phyloP scores from a whole-genome alignment of 2,797 vertebrate species.

The Zalophus californianus region DNA sequence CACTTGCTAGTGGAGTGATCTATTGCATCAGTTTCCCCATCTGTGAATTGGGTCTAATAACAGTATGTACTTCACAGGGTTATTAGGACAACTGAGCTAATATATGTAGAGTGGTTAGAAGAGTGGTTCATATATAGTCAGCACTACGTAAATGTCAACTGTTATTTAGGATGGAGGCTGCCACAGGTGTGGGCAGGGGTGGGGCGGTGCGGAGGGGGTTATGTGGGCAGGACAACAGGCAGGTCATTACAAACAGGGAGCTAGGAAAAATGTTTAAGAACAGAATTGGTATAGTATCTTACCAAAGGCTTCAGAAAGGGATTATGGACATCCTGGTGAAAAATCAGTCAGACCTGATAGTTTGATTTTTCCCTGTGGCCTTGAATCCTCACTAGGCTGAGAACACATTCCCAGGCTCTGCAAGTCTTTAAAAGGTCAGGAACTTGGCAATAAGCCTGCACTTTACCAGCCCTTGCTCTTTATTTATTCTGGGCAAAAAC shows the following conservation, averaged over 20 bases:
- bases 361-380: conserved; percentile 37
- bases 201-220: neutral
- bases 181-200: neutral
- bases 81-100: neutral
- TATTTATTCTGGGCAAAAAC: conserved; percentile 44
- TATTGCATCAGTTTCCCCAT: neutral
- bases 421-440: conserved; percentile 56
- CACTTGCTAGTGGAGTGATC: neutral
- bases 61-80: neutral
- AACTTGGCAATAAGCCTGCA: conserved; percentile 18
- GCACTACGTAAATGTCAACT: neutral
- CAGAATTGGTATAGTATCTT: neutral
- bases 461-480: conserved; percentile 42
- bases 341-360: neutral
- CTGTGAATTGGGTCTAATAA: neutral
- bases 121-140: neutral
- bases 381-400: neutral
- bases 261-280: neutral
- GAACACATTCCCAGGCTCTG: neutral
- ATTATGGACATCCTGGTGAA: neutral
- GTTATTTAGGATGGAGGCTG: neutral
- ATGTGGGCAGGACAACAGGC: neutral
- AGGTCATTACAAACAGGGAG: neutral
- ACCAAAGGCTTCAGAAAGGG: conserved; percentile 31
- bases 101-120: neutral